Evolutionary conservation across 1,140 invertebrate genomes (phyloP).

Genomic region (Eueides isabella): DNA sequence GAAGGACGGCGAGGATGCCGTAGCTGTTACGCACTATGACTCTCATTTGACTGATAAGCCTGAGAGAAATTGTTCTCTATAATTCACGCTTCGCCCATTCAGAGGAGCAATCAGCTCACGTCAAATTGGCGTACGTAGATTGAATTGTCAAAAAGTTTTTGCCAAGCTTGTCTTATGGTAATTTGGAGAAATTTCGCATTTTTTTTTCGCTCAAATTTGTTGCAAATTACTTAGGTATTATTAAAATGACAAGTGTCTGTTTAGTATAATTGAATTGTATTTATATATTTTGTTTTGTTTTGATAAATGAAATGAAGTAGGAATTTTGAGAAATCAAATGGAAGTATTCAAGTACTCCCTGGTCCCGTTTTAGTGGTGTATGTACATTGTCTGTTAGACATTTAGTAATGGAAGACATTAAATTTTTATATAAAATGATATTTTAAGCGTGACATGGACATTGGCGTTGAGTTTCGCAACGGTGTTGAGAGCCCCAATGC

Average conservation of each 20-base stretch:
- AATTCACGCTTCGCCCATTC: conserved; percentile 40
- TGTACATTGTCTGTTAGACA: too few species aligned
- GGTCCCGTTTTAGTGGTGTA: too few species aligned
- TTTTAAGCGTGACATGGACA: too few species aligned
- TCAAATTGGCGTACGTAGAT: conserved; percentile 56
- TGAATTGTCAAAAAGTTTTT: conserved; percentile 53
- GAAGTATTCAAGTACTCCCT: too few species aligned
- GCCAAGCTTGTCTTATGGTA: conserved; percentile 47
- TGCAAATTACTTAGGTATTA: background rate
- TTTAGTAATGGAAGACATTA: too few species aligned
- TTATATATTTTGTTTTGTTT: too few species aligned
- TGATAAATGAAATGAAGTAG: too few species aligned
- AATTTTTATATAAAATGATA: too few species aligned
- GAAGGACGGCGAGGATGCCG: background rate
- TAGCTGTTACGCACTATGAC: background rate
- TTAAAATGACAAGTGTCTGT: background rate
- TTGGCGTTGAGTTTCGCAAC: too few species aligned
- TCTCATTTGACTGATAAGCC: conserved; percentile 13
- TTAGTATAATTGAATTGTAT: background rate
- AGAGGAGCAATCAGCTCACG: conserved; percentile 33
- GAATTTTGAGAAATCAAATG: too few species aligned
- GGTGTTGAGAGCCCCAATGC: too few species aligned
- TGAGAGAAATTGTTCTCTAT: conserved; percentile 10
- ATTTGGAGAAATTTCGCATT: conserved; percentile 39
- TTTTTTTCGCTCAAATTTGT: conserved; percentile 8